A percentile compares a stretch with the other conserved stretches of the same genome.
phyloP scores from a whole-genome alignment of 2,888 invertebrate species.

The Penaeus monodon region DNA sequence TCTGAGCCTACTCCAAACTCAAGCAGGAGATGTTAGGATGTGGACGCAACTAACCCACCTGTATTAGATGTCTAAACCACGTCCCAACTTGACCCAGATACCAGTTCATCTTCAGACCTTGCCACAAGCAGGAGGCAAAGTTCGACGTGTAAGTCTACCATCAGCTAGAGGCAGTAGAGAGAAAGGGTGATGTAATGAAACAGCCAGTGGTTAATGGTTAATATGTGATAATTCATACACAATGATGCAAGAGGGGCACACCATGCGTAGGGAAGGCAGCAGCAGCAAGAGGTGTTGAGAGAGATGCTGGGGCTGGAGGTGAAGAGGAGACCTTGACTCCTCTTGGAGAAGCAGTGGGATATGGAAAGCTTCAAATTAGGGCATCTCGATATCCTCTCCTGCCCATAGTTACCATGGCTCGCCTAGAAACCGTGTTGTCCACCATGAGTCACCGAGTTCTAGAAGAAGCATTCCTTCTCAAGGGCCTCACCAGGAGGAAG shows the following conservation, averaged over 20 bases:
- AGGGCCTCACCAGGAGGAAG: slow-evolving; percentile 1
- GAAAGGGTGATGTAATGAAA: slow-evolving; percentile 20
- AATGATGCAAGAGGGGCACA: slow-evolving; percentile 13
- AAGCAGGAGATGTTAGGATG: slow-evolving; percentile 60
- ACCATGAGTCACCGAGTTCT: slow-evolving; percentile 20
- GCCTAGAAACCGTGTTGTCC: slow-evolving; percentile 27
- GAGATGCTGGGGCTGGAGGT: slow-evolving; percentile 16
- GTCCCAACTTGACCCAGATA: slow-evolving; percentile 49
- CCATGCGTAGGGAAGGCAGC: neutral
- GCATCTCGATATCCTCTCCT: slow-evolving; percentile 64
- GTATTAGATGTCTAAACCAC: slow-evolving; percentile 55
- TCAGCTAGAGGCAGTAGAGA: neutral
- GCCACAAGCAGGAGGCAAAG: slow-evolving; percentile 18
- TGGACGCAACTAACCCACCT: slow-evolving; percentile 42
- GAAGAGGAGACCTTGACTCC: slow-evolving; percentile 62
- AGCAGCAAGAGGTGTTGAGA: slow-evolving; percentile 30
- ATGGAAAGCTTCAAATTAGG: slow-evolving; percentile 65
- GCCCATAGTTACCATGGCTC: slow-evolving; percentile 48
- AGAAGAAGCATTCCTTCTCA: neutral
- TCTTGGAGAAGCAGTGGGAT: slow-evolving; percentile 65
- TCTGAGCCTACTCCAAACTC: slow-evolving; percentile 70
- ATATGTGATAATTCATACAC: slow-evolving; percentile 42
- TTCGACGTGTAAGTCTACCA: slow-evolving; percentile 36
- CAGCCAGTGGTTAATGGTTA: slow-evolving; percentile 45
- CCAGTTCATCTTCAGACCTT: slow-evolving; percentile 25